phyloP scores from a whole-genome alignment of 1,140 invertebrate species.

The Hylaeus anthracinus region DNA sequence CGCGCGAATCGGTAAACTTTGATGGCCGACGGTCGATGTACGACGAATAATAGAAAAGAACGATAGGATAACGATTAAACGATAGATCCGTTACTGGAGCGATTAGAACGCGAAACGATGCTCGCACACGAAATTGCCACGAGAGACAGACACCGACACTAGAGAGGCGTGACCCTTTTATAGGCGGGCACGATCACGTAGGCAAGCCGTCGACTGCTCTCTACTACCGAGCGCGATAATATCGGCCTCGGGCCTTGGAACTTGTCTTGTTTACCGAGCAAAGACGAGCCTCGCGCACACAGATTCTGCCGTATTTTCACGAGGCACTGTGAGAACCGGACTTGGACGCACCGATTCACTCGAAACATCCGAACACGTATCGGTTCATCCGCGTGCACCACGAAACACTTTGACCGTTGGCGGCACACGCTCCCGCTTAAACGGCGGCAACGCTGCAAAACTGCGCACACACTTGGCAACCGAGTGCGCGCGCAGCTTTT shows the following conservation, averaged over 20 bases:
- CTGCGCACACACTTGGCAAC: conserved; percentile 3
- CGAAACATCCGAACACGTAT: not conserved
- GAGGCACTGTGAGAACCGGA: not conserved
- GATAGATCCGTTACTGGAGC: not conserved
- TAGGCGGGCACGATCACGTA: conserved; percentile 71
- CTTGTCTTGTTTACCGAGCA: conserved; percentile 54
- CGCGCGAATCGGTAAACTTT: conserved; percentile 13
- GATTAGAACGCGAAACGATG: not conserved
- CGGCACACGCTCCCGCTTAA: conserved; percentile 12
- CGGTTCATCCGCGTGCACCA: not conserved
- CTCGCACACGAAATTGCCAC: conserved; percentile 40
- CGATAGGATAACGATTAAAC: not conserved
- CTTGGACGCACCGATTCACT: not conserved
- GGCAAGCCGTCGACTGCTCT: conserved; percentile 47
- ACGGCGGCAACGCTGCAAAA: conserved; percentile 11
- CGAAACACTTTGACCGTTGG: conserved; percentile 16
- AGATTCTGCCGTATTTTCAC: conserved; percentile 10
- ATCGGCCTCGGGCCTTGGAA: conserved; percentile 63
- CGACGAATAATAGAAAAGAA: not conserved
- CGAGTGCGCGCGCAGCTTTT: conserved; percentile 36
- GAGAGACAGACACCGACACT: conserved; percentile 62
- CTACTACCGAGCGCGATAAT: conserved; percentile 65
- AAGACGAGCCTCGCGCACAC: not conserved
- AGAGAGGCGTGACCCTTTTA: conserved; percentile 66
- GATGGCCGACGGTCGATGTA: not conserved